Base-by-base conservation (phyloP, 2,113 vertebrate species). In the Cacatua alba region DNA sequence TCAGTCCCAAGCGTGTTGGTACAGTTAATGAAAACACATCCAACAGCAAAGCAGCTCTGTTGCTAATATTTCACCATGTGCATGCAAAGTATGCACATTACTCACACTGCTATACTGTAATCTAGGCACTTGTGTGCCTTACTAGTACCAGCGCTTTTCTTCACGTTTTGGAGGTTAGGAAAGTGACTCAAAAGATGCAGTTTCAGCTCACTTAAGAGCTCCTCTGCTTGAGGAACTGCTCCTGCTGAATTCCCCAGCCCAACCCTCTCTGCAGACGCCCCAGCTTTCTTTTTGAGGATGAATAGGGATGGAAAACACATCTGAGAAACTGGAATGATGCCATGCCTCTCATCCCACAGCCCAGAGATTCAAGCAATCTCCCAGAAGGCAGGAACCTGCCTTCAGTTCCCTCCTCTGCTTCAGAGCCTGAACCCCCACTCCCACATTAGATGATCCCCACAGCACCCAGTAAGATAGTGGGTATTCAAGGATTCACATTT, bases 11-110 rank as follows among this genome's bases (percentile, higher is more conserved):
- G 51, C 1, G 1, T 7, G 21, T 21, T 85, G 59, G 82, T 87
- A 94, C 76, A 91, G 83, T 85, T 92, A 93, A 74, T 8, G 8
- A 33, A 75, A 96, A 95, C 63, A 60, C 17, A 49, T 33, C 29
- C 64, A 82, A 68, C 64, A 95, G 96, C 62, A 70, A 74, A 60
- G 92, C 92, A 79, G 62, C n/a, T 24, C 70, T 49, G 81, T 65
- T 90, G 86, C 94, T 91, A 81, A 62, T 85, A 51, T 88, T 59
- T 82, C 87, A 48, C 74, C 2, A 0, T 76, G 83, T 82, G 94
- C 46, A 59, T 37, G 80, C 2, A 9, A 63, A 85, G 46, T 14
- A 37, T 15, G 39, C 53, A 49, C 53, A 29, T 82, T 9, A 46
- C 63, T 88, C 86, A 88, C 55, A 4, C 37, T 3, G 33, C 46